A percentile compares a stretch with the other conserved stretches of the same genome.
These are phyloP conservation scores for Micromussa lordhowensis DNA, from an alignment of 92 coral and sea anemone genomes.

Conservation along the genomic window DNA sequence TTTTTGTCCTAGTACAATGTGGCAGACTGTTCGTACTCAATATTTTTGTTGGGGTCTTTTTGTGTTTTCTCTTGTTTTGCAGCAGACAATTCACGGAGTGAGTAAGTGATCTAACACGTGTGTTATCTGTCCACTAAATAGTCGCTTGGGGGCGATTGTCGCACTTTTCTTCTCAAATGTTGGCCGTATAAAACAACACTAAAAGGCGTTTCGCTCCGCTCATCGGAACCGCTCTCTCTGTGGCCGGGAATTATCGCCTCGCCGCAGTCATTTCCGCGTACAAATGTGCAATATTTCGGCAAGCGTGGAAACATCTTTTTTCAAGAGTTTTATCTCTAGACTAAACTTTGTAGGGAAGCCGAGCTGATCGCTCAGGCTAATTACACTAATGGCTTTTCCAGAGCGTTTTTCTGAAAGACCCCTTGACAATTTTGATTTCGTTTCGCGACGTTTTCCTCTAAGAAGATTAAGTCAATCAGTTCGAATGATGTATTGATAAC, in stretches of 20 bases:
- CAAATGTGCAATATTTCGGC: conserved; percentile 9
- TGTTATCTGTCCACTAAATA: conserved; percentile 1
- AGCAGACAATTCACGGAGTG: conserved; percentile 26
- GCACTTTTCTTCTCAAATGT: not conserved
- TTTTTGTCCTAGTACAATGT: not conserved
- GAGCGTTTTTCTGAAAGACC: conserved; percentile 18
- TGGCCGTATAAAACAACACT: conserved; percentile 7
- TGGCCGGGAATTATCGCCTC: not conserved
- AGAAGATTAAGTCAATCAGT: conserved; percentile 46
- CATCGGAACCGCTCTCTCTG: conserved; percentile 12
- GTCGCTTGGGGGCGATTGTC: conserved; percentile 11
- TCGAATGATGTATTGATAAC: conserved; percentile 37
- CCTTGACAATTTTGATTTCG: conserved; percentile 7
- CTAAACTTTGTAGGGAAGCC: conserved; percentile 51
- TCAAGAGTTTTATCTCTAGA: conserved; percentile 35
- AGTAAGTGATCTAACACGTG: conserved; percentile 45
- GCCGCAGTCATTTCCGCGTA: conserved; percentile 32
- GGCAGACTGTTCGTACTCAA: not conserved
- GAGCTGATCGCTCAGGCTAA: conserved; percentile 22
- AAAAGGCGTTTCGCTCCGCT: not conserved
- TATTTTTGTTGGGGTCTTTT: not conserved
- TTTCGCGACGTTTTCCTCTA: conserved; percentile 26
- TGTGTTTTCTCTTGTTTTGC: conserved; percentile 23
- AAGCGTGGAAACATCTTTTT: conserved; percentile 29
- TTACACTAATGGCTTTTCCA: conserved; percentile 59